Evolutionary conservation across 2,888 invertebrate species (phyloP), one percentile per base, ranked within the genome.

Genomic region (Amphipoea lucens): DNA sequence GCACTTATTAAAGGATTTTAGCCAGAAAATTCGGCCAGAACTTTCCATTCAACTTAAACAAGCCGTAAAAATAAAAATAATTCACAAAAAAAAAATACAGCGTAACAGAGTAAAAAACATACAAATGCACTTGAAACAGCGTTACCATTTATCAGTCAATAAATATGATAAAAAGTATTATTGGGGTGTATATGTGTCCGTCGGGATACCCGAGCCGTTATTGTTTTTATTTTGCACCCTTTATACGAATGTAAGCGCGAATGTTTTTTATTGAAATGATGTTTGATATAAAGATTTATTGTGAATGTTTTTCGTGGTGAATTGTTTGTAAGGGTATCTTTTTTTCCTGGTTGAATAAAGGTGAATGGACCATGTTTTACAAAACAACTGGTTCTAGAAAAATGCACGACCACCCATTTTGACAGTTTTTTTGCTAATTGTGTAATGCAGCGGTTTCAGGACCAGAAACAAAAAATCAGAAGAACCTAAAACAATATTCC

Each of bases 151-250:
- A 95, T 94, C 96, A 96, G 96, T 95, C 95, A 95, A 97, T 97
- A 97, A 96, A 97, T 96, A 96, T 96, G 96, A 96, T 96, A 96
- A 96, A 96, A 96, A 95, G 96, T 96, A 93, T 96, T 96, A 96
- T 96, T 94, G 96, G 96, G 95, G 96, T 91, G 94, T 91, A 92
- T 96, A 96, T 95, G 96, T 91, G 93, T 89, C 96, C 95, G 90
- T 79, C 80, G 96, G 96, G 96, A 95, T 88, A 87, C 85, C 88
- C 86, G 87, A 82, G 82, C 92, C 92, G 93, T 95, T 96, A 96
- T 96, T 96, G 96, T 96, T 96, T 95, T 95, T 95, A 94, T 96
- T 96, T 95, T 94, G 81, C 93, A 95, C 95, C 96, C 95, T 95
- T 96, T 95, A 92, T 92, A 89, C 88, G 89, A 89, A 90, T 91